Evolutionary conservation across 2,888 invertebrate species (phyloP), one percentile per base, ranked within the genome.

Genomic region (Hanleya hanleyi): DNA sequence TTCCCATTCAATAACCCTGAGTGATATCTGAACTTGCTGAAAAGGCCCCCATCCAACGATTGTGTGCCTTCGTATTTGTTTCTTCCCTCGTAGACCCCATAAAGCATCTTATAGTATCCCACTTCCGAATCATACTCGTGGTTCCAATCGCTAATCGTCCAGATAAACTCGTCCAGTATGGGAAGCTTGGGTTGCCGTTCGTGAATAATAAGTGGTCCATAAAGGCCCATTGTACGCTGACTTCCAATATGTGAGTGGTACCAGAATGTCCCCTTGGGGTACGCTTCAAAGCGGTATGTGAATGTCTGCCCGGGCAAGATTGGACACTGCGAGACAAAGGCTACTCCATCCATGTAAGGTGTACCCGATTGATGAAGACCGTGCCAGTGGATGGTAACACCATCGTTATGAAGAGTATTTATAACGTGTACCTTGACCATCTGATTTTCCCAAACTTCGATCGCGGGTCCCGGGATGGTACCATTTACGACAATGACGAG

Each of bases 281-380:
- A 74, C 0, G 81, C 82, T 33, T 64, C 77, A 62, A 88, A 87
- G n/a, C 71, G 64, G 74, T 89, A 88, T 18, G 79, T 84, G 73
- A 87, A 89, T 3, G 79, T 78, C 66, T 84, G 83, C 12, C 80
- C 80, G 0, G 87, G 84, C 0, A 72, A 75, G 7, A 88, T 87
- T 1, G 88, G 88, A 47, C 88, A 89, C 74, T 89, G 88, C 15
- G 84, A 80, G 12, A 87, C 77, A 32, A 77, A 84, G 1, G 84
- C 77, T 2, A 84, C 84, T 0, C 87, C 87, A 67, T 87, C 84
- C 82, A 83, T 82, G 71, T 68, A 83, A 2, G 79, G 78, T 0
- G 78, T 79, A 29, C 71, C 77, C 35, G 29, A 51, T 68, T 81
- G 80, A 15, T 71, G 72, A 4, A 84, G 65, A 3, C 84, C 84